Conservation (phyloP, 2,888 invertebrate species). For the Ormyrus thymus region DNA sequence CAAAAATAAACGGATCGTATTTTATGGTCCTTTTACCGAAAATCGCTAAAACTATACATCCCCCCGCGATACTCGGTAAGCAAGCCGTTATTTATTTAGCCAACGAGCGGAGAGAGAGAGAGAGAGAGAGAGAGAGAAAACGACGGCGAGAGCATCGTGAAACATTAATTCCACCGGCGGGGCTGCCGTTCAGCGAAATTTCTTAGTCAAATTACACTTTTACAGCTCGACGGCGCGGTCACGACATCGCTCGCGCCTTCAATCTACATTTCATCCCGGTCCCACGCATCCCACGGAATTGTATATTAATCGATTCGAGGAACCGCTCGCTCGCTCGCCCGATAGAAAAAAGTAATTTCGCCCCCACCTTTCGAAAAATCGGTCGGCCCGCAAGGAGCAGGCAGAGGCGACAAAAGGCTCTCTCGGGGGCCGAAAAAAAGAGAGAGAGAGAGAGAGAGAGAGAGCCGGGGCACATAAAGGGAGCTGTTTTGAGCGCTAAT, state of each 20-base stretch:
- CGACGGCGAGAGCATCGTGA: too few relatives aligned
- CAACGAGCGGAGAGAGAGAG: too few relatives aligned
- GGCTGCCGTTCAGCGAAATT: constrained; percentile 2
- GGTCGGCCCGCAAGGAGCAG: background rate
- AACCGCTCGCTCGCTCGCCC: constrained; percentile 42
- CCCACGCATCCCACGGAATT: constrained; percentile 46
- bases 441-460: constrained; percentile 4
- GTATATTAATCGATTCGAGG: constrained; percentile 50
- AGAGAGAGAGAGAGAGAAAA: too few relatives aligned
- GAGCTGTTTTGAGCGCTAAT: constrained; percentile 37
- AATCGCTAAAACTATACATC: too few relatives aligned
- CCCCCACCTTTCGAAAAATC: background rate
- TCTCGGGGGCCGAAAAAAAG: background rate
- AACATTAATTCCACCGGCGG: too few relatives aligned
- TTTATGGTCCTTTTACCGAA: too few relatives aligned
- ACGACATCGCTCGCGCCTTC: background rate
- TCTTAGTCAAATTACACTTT: background rate
- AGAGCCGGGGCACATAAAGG: background rate
- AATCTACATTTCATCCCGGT: constrained; percentile 17
- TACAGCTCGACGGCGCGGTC: too few relatives aligned
- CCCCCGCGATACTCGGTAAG: too few relatives aligned
- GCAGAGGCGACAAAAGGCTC: background rate
- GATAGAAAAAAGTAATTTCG: constrained; percentile 23
- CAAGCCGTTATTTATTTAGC: too few relatives aligned
- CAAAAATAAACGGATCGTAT: too few relatives aligned